A percentile compares a stretch with the other conserved stretches of the same genome.
Evolutionary conservation across 2,797 vertebrate genomes (phyloP).

Genomic region (Chelidonichthys spinosus): DNA sequence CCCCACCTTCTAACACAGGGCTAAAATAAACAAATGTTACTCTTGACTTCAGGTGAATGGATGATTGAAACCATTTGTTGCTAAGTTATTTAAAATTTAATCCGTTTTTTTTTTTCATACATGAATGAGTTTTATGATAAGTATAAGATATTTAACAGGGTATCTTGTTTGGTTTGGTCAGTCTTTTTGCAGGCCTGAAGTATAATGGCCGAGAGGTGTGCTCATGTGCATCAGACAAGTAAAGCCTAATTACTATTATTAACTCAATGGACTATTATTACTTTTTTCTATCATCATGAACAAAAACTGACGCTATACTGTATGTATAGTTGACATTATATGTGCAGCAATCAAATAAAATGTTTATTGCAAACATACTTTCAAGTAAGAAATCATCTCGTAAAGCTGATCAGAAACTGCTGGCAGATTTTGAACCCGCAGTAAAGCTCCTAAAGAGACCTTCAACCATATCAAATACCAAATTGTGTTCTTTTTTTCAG

Average conservation of each 20-base stretch:
- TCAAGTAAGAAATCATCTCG: not conserved
- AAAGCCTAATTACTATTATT: not conserved
- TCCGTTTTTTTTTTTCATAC: constrained; percentile 48
- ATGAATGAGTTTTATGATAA: constrained; percentile 43
- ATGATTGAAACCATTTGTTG: constrained; percentile 61
- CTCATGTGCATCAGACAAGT: not conserved
- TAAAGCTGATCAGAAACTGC: not conserved
- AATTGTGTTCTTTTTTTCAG: constrained; percentile 6
- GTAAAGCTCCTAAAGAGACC: not conserved
- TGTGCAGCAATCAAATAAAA: not conserved
- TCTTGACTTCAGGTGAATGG: constrained; percentile 78
- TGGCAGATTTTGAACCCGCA: not conserved
- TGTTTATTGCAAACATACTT: not conserved
- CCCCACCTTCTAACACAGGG: constrained; percentile 64
- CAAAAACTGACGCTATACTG: not conserved
- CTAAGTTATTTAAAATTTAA: constrained; percentile 67
- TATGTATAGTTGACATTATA: not conserved
- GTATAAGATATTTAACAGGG: constrained; percentile 52
- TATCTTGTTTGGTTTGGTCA: constrained; percentile 25
- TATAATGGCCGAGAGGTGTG: constrained; percentile 37
- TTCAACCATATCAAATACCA: constrained; percentile 12
- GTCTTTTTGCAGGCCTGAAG: constrained; percentile 34
- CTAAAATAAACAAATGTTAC: constrained; percentile 82
- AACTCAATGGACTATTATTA: not conserved
- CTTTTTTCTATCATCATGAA: not conserved